These are phyloP conservation scores for Dryomyza anilis DNA, from an alignment of 2,888 invertebrate species.

Conservation along the genomic window DNA sequence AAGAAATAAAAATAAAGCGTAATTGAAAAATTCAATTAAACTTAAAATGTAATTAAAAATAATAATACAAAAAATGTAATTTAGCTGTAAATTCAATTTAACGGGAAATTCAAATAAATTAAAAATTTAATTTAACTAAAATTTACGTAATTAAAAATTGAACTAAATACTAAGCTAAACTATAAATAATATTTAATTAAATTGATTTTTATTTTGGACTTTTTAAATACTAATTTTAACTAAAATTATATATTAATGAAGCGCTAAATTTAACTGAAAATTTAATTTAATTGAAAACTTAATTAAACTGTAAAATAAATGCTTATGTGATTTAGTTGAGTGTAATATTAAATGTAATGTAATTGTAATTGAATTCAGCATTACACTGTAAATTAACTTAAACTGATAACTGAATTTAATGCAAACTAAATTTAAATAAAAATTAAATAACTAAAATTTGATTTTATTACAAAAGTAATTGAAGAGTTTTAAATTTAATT, in stretches of 20 bases:
- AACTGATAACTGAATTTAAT: too few species aligned
- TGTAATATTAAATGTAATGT: too few species aligned
- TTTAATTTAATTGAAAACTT: neutral
- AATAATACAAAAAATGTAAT: neutral
- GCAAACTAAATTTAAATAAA: too few species aligned
- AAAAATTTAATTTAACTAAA: constrained; percentile 4
- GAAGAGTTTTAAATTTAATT: neutral
- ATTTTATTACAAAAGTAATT: too few species aligned
- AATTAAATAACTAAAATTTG: too few species aligned
- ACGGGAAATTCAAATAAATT: too few species aligned
- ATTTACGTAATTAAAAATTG: constrained; percentile 7
- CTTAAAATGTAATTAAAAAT: neutral
- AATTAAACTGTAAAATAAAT: neutral
- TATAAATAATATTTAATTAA: neutral
- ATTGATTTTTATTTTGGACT: neutral
- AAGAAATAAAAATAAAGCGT: constrained; percentile 4
- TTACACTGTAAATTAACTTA: too few species aligned
- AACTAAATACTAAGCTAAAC: too few species aligned
- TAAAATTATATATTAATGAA: neutral
- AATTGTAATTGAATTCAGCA: too few species aligned
- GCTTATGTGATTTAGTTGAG: too few species aligned
- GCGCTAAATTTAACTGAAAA: too few species aligned
- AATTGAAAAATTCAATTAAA: neutral
- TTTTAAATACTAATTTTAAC: neutral
- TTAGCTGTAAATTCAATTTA: too few species aligned